A percentile compares a stretch with the other conserved stretches of the same genome.
Evolutionary conservation across 2,888 invertebrate genomes (phyloP).

Genomic region (Eretmocerus hayati): DNA sequence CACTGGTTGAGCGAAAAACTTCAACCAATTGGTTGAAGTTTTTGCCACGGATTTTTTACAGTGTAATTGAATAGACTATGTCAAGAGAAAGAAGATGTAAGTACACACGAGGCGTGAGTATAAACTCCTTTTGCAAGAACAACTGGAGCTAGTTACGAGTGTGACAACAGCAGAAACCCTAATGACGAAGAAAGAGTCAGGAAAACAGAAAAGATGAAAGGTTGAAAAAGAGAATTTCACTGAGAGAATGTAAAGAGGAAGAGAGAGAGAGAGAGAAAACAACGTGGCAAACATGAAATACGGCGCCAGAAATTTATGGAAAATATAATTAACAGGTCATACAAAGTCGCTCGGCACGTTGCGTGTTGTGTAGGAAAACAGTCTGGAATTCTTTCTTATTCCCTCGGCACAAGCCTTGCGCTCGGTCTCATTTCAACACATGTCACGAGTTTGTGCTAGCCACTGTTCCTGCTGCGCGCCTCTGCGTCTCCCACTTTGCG

Average conservation of each 20-base stretch:
- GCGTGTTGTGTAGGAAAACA: background rate
- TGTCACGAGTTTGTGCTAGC: background rate
- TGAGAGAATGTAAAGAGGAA: background rate
- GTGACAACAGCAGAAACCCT: too few relatives aligned
- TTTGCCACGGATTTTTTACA: too few relatives aligned
- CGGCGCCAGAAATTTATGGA: slow-evolving; percentile 32
- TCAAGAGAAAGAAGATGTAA: too few relatives aligned
- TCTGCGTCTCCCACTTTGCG: background rate
- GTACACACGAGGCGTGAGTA: too few relatives aligned
- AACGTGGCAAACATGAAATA: slow-evolving; percentile 30
- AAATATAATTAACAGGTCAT: slow-evolving; percentile 38
- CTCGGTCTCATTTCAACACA: background rate
- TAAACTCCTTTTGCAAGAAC: too few relatives aligned
- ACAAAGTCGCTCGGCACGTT: slow-evolving; percentile 22
- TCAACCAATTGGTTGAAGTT: too few relatives aligned
- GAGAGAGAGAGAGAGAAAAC: background rate
- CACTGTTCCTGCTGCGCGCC: background rate
- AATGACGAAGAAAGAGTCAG: background rate
- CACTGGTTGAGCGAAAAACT: too few relatives aligned
- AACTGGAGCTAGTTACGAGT: too few relatives aligned
- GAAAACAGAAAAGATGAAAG: background rate
- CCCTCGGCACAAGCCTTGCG: too few relatives aligned
- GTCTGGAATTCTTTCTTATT: background rate
- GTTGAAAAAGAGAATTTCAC: background rate
- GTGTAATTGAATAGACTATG: too few relatives aligned